Evolutionary conservation across 2,113 vertebrate species (phyloP).

Genomic region (Nyctereutes procyonoides): DNA sequence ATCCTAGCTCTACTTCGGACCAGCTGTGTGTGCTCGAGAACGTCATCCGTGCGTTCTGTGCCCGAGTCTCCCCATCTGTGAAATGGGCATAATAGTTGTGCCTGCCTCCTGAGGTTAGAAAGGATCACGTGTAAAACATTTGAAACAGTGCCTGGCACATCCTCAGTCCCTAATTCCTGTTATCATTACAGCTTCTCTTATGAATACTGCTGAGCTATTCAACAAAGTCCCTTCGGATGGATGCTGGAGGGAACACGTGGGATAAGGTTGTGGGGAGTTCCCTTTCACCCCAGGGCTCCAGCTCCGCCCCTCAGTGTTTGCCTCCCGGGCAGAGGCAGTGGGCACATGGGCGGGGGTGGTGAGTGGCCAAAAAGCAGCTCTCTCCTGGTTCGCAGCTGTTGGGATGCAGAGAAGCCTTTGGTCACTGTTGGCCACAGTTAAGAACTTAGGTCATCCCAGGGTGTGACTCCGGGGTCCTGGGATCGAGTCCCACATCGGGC

Average conservation of each 20-base stretch:
- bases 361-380: no score
- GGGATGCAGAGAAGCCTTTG: background rate
- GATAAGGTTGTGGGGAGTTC: background rate
- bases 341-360: rapidly evolving
- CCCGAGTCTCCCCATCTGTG: background rate
- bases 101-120: background rate
- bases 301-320: background rate
- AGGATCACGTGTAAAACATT: background rate
- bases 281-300: background rate
- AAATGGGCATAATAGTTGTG: background rate
- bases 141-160: background rate
- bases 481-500: no score
- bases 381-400: background rate
- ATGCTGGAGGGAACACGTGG: background rate
- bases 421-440: background rate
- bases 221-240: background rate
- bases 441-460: background rate
- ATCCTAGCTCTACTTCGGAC: background rate
- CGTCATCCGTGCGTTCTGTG: background rate
- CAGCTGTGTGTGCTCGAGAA: background rate
- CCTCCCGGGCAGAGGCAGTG: background rate
- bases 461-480: no score
- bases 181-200: background rate
- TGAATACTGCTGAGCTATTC: background rate
- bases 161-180: background rate